Evolutionary conservation across 1,140 invertebrate genomes (phyloP).

Genomic region (Eufriesea mexicana): DNA sequence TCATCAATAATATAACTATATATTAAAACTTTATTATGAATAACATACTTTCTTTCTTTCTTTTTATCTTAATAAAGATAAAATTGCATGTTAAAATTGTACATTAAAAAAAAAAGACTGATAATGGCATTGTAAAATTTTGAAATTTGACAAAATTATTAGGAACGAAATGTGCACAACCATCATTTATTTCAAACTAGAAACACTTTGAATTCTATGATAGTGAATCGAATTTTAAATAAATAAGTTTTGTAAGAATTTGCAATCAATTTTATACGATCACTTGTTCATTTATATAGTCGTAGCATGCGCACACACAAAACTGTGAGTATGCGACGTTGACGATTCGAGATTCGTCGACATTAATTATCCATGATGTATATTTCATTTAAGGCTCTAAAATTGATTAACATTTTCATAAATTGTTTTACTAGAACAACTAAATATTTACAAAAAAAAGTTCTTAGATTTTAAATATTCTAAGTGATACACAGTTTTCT

Average conservation of each 20-base stretch:
- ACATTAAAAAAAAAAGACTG: background rate
- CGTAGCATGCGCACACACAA: background rate
- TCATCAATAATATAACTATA: background rate
- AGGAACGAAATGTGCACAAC: background rate
- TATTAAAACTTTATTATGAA: background rate
- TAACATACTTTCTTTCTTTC: background rate
- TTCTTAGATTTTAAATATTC: background rate
- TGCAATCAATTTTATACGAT: background rate
- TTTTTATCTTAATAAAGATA: background rate
- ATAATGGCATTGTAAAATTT: too few species aligned
- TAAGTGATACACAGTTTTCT: background rate
- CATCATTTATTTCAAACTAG: background rate
- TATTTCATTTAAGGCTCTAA: background rate
- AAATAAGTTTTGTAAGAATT: background rate
- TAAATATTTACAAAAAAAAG: background rate
- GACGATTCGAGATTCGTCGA: background rate
- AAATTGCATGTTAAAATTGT: background rate
- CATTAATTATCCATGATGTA: conserved; percentile 3
- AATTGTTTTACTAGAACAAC: background rate
- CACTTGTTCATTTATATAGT: background rate
- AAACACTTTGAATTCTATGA: background rate
- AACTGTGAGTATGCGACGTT: background rate
- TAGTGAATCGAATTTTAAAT: background rate
- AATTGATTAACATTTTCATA: background rate
- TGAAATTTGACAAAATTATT: background rate